These are phyloP conservation scores for Colletes collaris DNA, from an alignment of 2,888 invertebrate genomes.

Conservation along the genomic window DNA sequence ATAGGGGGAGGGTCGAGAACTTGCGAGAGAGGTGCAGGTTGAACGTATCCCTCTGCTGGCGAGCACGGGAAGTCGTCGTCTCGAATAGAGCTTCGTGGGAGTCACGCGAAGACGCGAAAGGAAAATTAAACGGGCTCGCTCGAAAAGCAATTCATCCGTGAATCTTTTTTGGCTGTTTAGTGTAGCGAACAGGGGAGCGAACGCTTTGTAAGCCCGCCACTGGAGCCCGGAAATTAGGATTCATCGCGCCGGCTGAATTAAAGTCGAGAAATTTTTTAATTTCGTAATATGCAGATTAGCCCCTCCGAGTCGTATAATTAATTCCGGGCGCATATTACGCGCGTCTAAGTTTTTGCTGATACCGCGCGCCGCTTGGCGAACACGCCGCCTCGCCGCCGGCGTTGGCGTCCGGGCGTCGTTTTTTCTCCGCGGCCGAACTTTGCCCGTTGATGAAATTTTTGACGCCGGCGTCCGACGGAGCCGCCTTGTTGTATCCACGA, in stretches of 20 bases:
- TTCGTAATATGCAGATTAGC: constrained; percentile 76
- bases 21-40: no score
- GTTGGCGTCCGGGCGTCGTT: constrained; percentile 16
- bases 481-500: no score
- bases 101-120: neutral
- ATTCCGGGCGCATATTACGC: constrained; percentile 71
- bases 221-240: constrained; percentile 70
- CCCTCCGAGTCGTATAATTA: constrained; percentile 70
- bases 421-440: neutral
- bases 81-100: neutral
- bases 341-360: constrained; percentile 50
- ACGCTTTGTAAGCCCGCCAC: neutral
- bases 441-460: constrained; percentile 73
- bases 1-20: no score
- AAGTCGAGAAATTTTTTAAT: constrained; percentile 74
- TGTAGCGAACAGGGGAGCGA: neutral
- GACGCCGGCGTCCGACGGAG: constrained; percentile 41
- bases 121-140: constrained; percentile 19
- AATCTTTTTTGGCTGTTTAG: neutral
- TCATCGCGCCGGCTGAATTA: constrained; percentile 71
- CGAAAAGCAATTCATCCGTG: constrained; percentile 30
- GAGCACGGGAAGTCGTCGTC: no score
- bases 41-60: no score
- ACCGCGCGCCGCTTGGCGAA: constrained; percentile 14
- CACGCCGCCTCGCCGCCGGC: neutral